Evolutionary conservation across 2,113 vertebrate species (phyloP), one percentile per base, ranked within the genome.

Genomic region (Pelusios castaneus): DNA sequence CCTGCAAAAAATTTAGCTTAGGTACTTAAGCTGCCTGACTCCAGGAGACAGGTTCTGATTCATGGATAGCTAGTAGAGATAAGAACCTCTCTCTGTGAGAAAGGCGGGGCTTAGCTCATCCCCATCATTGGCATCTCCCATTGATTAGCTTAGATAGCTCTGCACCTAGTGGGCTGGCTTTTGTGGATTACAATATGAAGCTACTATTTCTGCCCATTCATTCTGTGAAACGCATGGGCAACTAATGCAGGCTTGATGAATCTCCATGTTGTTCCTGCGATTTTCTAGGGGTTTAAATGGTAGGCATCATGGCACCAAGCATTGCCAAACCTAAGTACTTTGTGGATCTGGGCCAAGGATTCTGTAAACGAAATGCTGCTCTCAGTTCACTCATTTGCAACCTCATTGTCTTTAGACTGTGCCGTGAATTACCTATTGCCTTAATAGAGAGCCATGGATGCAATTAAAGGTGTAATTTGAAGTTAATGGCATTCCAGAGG

Each of bases 361-460:
- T 22, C 17, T 43, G 12, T 1, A 52, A 2, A 3, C 22, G n/a
- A 82, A 75, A 27, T 34, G 17, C 0, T 17, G 56, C 25, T 27
- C 22, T 43, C 3, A 21, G 24, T 12, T 70, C 51, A 16, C 8
- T n/a, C 8, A 34, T 82, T 9, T 25, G 27, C 41, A 88, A 86
- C 84, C 60, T 73, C 51, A 76, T 16, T 79, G 34, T 29, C 19
- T 29, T 75, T 82, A 49, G 34, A 4, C 24, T 41, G 4, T 31
- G 41, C 25, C 79, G 45, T 22, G 10, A 34, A 47, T 87, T 51
- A 47, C 3, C 2, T 13, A 67, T 93, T 89, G 85, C 55, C 29
- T 78, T 34, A 49, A 1, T 0, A 25, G 1, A 34, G 25, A 19
- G 19, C 38, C n/a, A 31, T 8, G 52, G 31, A 2, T 29, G 6